phyloP scores from a whole-genome alignment of 2,888 invertebrate species.

The Agrotis ipsilon region DNA sequence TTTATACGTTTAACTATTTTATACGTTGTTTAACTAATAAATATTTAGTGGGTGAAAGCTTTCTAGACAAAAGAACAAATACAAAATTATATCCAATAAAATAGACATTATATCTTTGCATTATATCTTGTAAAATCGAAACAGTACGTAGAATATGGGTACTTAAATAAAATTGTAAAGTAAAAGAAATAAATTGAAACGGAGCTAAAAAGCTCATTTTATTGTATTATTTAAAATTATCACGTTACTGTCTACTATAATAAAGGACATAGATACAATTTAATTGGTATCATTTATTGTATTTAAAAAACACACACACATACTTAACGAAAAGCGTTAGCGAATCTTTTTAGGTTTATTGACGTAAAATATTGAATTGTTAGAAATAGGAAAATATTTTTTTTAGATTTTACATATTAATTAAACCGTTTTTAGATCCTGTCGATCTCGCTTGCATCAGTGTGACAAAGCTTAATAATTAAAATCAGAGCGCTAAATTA shows the following conservation, averaged over 20 bases:
- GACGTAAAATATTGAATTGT: background rate
- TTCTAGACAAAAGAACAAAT: background rate
- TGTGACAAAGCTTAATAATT: background rate
- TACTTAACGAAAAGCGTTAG: background rate
- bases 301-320: constrained; percentile 1
- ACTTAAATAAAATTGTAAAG: too few species aligned
- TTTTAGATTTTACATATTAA: too few species aligned
- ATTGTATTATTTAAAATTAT: constrained; percentile 35
- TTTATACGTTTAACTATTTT: background rate
- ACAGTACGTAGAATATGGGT: background rate
- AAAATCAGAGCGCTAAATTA: background rate
- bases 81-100: background rate
- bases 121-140: background rate
- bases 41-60: background rate
- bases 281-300: constrained; percentile 13
- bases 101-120: background rate
- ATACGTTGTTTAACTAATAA: background rate
- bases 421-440: background rate
- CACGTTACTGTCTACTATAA: constrained; percentile 50
- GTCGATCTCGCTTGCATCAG: background rate
- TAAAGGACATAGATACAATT: constrained; percentile 25
- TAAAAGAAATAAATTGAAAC: background rate
- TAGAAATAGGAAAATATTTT: background rate
- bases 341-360: background rate
- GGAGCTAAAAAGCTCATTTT: constrained; percentile 9